phyloP scores from a whole-genome alignment of 2,888 invertebrate genomes.

The Drosophila tanythrix region DNA sequence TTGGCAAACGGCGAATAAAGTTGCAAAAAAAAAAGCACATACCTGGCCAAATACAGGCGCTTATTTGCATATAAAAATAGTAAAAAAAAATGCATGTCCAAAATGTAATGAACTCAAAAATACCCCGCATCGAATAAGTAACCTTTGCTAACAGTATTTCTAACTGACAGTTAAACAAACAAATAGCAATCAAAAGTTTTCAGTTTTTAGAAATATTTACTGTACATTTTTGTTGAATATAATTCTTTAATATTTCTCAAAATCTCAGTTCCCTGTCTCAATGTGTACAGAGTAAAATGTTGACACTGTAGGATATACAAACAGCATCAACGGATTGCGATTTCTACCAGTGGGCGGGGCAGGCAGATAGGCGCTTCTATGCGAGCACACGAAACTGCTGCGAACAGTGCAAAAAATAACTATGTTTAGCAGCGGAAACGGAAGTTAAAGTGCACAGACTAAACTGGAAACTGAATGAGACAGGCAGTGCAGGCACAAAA shows the following conservation, averaged over 20 bases:
- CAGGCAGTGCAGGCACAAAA: constrained; percentile 10
- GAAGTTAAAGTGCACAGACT: constrained; percentile 28
- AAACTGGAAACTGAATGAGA: constrained; percentile 21
- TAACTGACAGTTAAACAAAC: not conserved
- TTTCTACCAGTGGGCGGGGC: not conserved
- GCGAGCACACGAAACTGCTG: constrained; percentile 54
- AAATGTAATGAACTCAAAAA: constrained; percentile 5
- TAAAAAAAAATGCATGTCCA: constrained; percentile 12
- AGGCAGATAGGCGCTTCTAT: constrained; percentile 36
- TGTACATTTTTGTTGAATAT: not conserved
- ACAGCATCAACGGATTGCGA: not conserved
- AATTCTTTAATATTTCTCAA: not conserved
- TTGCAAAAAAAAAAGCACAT: constrained; percentile 15
- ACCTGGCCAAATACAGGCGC: constrained; percentile 56
- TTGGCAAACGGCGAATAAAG: constrained; percentile 58
- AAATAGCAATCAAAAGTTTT: not conserved
- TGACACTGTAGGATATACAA: constrained; percentile 8
- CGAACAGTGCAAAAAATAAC: constrained; percentile 56
- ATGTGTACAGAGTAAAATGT: constrained; percentile 8
- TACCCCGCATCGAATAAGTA: constrained; percentile 15
- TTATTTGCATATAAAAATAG: constrained; percentile 66
- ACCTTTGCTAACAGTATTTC: not conserved
- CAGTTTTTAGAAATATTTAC: not conserved
- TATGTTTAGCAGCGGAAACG: constrained; percentile 60
- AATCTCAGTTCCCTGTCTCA: not conserved